Evolutionary conservation across 2,888 invertebrate genomes (phyloP).

Genomic region (Coremacera marginata): DNA sequence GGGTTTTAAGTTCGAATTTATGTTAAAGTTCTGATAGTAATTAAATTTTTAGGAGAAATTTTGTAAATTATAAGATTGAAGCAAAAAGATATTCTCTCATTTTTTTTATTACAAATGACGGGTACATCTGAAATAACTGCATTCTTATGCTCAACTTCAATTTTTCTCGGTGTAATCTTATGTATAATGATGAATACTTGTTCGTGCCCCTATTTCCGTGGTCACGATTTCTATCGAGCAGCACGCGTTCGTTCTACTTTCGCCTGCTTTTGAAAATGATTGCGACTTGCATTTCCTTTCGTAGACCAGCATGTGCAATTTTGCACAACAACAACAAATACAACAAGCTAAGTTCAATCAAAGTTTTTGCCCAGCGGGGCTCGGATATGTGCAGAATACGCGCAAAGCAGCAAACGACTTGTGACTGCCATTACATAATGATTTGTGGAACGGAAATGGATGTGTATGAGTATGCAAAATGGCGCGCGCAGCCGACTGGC

Average conservation of each 20-base stretch:
- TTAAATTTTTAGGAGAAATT: too few species aligned
- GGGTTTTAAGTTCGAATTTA: too few species aligned
- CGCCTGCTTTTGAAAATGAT: not conserved
- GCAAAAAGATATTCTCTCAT: too few species aligned
- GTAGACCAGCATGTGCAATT: not conserved
- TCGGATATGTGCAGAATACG: constrained; percentile 20
- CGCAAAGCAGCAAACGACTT: constrained; percentile 26
- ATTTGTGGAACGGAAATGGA: constrained; percentile 36
- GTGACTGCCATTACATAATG: constrained; percentile 16
- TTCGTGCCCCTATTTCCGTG: constrained; percentile 7
- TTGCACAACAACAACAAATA: not conserved
- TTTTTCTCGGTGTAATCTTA: not conserved
- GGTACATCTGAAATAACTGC: too few species aligned
- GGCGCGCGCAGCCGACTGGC: constrained; percentile 15
- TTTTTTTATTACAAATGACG: too few species aligned
- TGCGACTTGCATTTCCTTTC: constrained; percentile 18
- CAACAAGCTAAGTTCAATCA: not conserved
- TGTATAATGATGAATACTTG: not conserved
- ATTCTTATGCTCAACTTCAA: not conserved
- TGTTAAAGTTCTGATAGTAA: too few species aligned
- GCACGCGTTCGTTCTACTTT: constrained; percentile 12
- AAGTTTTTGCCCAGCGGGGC: not conserved
- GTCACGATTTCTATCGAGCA: constrained; percentile 10
- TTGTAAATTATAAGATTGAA: too few species aligned
- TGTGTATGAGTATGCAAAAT: constrained; percentile 30